Conservation (phyloP, 1,140 invertebrate species). For the Temnothorax nylanderi region DNA sequence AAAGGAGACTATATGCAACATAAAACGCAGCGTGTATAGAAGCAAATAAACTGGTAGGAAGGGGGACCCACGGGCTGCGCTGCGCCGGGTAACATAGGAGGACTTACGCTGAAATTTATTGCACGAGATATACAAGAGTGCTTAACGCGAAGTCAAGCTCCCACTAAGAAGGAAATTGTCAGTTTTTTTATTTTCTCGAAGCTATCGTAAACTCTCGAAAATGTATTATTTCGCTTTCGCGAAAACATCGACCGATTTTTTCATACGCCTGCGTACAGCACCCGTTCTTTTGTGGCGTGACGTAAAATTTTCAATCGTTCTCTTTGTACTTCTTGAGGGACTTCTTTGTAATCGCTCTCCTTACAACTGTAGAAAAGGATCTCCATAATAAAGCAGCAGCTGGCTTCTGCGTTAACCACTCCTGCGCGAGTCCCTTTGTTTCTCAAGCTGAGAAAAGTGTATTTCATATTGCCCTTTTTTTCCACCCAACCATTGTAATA, state of each 20-base stretch:
- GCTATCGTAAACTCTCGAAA: neutral
- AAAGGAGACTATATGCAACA: conserved; percentile 25
- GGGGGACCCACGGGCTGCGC: neutral
- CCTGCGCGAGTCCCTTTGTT: conserved; percentile 11
- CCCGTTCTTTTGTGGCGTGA: neutral
- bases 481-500: neutral
- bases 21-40: conserved; percentile 34
- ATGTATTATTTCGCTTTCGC: conserved; percentile 2
- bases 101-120: conserved; percentile 51
- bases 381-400: conserved; percentile 18
- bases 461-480: neutral
- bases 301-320: neutral
- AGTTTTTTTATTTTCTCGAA: neutral
- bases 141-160: conserved; percentile 42
- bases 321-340: neutral
- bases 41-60: conserved; percentile 2
- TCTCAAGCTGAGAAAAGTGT: neutral
- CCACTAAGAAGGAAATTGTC: conserved; percentile 39
- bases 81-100: neutral
- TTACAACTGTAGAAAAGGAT: neutral
- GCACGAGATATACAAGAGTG: conserved; percentile 28
- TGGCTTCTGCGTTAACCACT: neutral
- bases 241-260: conserved; percentile 5
- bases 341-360: conserved; percentile 11
- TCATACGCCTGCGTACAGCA: no score